Conservation (phyloP, 2,113 vertebrate genomes). For the Nannospalax galili region DNA sequence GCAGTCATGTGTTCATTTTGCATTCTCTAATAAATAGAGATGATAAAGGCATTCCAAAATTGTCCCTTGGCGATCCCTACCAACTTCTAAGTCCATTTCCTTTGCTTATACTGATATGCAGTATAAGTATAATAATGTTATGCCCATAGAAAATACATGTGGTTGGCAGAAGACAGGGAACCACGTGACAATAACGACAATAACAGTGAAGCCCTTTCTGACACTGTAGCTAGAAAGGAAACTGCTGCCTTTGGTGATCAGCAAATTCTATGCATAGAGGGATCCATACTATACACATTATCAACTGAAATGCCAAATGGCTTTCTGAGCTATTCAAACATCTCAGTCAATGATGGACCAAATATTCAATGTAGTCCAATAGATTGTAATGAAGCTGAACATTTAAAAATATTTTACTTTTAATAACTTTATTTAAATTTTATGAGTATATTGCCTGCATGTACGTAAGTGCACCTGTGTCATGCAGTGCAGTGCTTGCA, state of each 20-base stretch:
- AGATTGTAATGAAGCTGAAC: neutral
- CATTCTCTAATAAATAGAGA: constrained; percentile 14
- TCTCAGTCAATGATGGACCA: neutral
- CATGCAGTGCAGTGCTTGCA: too few species aligned
- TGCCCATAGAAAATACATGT: neutral
- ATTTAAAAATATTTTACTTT: neutral
- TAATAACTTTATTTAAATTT: too few species aligned
- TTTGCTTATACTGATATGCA: neutral
- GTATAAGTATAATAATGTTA: neutral
- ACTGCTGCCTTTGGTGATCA: neutral
- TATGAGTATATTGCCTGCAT: too few species aligned
- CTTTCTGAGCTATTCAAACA: neutral
- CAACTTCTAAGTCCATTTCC: neutral
- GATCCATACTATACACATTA: neutral
- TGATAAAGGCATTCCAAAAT: neutral
- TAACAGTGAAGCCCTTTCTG: neutral
- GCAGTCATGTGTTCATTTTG: neutral
- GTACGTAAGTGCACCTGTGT: too few species aligned
- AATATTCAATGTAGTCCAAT: neutral
- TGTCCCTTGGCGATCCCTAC: neutral
- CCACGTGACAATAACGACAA: neutral
- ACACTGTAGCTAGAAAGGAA: neutral
- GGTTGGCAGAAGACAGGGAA: neutral
- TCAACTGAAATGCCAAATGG: neutral
- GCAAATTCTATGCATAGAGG: neutral